Evolutionary conservation across 2,888 invertebrate species (phyloP), one percentile per base, ranked within the genome.

Genomic region (Colletes collaris): DNA sequence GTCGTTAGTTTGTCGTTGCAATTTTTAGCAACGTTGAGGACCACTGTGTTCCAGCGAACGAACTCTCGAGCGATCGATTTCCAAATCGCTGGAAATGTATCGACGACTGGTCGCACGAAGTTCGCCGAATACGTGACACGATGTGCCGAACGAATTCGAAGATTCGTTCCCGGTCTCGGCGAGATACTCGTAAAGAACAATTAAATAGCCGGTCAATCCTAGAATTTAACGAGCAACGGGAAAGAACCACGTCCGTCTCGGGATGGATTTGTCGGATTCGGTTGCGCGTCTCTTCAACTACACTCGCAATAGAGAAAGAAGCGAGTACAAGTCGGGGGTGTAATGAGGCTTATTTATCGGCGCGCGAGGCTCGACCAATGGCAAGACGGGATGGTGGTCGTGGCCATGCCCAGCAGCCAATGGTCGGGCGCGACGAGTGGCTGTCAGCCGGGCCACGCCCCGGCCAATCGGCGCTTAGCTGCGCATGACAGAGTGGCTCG

Each of bases 321-420:
- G 59, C 66, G 56, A 35, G 56, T 35, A 66, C 49, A 8, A 46
- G 75, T 74, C 64, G 80, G 72, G 74, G 81, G 81, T 81, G 86
- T 89, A 91, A 91, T 86, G 90, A 89, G 87, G 84, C 87, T 87
- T 86, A 86, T 87, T 89, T 89, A 84, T 82, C 78, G 86, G 73
- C 74, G 68, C 64, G 64, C 19, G 19, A 46, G 60, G 53, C 40
- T 55, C 63, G 69, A 59, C 86, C 90, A 90, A 87, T 89, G 62
- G 66, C 5, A 40, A n/a, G 13, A 49, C 87, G 86, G 85, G 75
- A 89, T 89, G 90, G 89, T 89, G 89, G 90, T 83, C 72, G 74
- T 72, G 68, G 87, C 87, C 87, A 83, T 87, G 86, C 90, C 88
- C 88, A 85, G 65, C 82, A 82, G 62, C 92, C 91, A 92, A 92